Evolutionary conservation across 1,140 invertebrate species (phyloP), one percentile per base, ranked within the genome.

Genomic region (Atta colombica): DNA sequence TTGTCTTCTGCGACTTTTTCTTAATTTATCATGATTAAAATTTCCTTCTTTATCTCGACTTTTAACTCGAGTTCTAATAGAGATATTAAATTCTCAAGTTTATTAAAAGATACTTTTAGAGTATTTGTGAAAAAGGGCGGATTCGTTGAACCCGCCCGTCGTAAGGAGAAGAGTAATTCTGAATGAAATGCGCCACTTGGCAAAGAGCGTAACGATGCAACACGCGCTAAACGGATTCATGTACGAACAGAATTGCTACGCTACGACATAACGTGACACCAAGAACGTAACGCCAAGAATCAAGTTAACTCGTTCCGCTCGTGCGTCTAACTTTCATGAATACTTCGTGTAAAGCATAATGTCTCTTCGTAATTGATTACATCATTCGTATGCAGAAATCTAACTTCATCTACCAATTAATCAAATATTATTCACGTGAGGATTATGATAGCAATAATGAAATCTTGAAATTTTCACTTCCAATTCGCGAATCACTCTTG

Each of bases 171-270:
- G 51, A 49, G 28, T 80, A 63, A 87, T 90, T 77, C 60, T 90
- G 89, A 90, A 90, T 90, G 89, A 85, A 87, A 74, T 45, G 85
- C 55, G 53, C 68, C 66, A 78, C 68, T 87, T 87, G 88, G 72
- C 89, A 89, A 25, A 75, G 84, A 77, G 39, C 51, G 87, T 86
- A 58, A 72, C 78, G 16, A 60, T 63, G 49, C 51, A 39, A 14
- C 65, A 21, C 21, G 49, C 51, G 31, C 63, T 39, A 25, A 53
- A 77, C 72, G 58, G 66, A 85, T 85, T 53, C 61, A 31, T 45
- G 28, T 60, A 77, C 12, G 68, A 82, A 82, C 68, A 81, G 68
- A 51, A 18, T 75, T 65, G 39, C 28, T 31, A 58, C 3, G 58
- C 21, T 60, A 35, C 75, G 63, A 84, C 72, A 75, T 84, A 84